Percentiles rank a stretch among this genome's conserved stretches.
Conservation (phyloP, 2,113 vertebrate genomes). For the Siniperca knerii region DNA sequence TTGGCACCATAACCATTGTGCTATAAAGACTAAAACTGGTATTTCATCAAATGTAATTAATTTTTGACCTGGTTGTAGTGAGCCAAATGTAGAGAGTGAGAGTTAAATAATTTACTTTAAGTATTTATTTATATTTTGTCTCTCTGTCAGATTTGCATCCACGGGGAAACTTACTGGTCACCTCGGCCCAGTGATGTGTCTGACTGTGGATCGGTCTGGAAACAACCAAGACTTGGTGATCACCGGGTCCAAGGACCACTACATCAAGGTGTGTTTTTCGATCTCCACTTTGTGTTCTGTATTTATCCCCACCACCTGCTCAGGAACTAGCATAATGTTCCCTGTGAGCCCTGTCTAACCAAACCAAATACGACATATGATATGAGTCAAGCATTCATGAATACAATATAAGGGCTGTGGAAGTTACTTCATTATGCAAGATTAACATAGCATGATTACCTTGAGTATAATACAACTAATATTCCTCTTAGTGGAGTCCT, state of each 20-base stretch:
- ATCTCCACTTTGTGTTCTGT: not conserved
- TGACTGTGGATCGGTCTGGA: slow-evolving; percentile 93
- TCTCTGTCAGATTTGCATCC: slow-evolving; percentile 89
- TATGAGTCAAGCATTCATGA: not conserved
- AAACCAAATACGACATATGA: too few relatives aligned
- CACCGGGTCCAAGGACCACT: slow-evolving; percentile 98
- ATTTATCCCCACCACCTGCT: not conserved
- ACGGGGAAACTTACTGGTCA: slow-evolving; percentile 96
- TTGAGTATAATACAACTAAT: not conserved
- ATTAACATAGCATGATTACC: not conserved
- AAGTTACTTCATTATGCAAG: too few relatives aligned
- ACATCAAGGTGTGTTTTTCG: slow-evolving; percentile 90
- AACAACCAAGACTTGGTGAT: slow-evolving; percentile 94
- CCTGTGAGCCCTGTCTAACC: not conserved
- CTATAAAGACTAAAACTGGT: not conserved
- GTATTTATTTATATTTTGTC: not conserved
- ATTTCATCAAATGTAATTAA: not conserved
- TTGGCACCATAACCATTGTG: not conserved
- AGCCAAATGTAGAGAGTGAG: not conserved
- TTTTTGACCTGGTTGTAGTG: not conserved
- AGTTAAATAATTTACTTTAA: not conserved
- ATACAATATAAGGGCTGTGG: not conserved
- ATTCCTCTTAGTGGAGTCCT: not conserved
- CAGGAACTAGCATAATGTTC: not conserved
- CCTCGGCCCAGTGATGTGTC: slow-evolving; percentile 96